phyloP scores from a whole-genome alignment of 2,797 vertebrate species.

The Hypotaenidia okinawae region DNA sequence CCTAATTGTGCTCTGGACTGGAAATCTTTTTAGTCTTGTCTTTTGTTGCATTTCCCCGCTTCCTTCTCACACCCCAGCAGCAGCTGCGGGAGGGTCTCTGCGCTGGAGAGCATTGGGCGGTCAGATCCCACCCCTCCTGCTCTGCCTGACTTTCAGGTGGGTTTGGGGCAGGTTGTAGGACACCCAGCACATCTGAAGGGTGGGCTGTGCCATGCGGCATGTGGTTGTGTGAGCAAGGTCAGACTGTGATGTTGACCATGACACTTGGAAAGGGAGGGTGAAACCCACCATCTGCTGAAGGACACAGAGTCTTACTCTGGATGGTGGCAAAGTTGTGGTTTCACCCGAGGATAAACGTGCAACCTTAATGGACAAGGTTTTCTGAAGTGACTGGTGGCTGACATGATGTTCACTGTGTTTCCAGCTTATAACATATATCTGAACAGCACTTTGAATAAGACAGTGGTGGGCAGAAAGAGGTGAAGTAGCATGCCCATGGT shows the following conservation, averaged over 20 bases:
- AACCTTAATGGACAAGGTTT: background rate
- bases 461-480: background rate
- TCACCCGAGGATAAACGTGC: background rate
- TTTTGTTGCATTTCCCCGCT: constrained; percentile 22
- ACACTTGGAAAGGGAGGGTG: background rate
- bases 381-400: background rate
- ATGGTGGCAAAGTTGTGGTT: background rate
- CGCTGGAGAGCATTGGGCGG: background rate
- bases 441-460: background rate
- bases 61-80: constrained; percentile 5
- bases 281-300: background rate
- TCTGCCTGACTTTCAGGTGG: background rate
- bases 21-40: constrained; percentile 4
- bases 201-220: background rate
- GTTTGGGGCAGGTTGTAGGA: background rate
- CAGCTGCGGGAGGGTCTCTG: background rate
- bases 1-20: background rate
- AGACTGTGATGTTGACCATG: background rate
- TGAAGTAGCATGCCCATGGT: background rate
- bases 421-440: background rate
- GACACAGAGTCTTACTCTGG: background rate
- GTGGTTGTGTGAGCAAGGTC: background rate
- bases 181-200: background rate
- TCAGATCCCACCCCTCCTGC: background rate
- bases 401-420: background rate